Evolutionary conservation across 2,888 invertebrate species (phyloP).

Genomic region (Drosophila leonis): DNA sequence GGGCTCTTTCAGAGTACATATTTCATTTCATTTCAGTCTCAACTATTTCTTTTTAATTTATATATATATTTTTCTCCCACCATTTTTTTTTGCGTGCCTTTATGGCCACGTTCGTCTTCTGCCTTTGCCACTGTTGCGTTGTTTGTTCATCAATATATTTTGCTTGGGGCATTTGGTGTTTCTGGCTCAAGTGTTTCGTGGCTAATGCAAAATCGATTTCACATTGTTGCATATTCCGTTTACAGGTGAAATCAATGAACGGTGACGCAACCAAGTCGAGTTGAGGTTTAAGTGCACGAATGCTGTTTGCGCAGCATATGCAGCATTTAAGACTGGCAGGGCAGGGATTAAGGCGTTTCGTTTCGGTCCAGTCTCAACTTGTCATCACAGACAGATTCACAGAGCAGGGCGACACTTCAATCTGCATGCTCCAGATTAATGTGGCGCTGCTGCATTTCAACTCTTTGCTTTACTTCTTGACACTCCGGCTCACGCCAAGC

Average conservation of each 20-base stretch:
- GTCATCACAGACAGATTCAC: slow-evolving; percentile 12
- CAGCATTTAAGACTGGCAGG: slow-evolving; percentile 6
- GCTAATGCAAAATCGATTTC: slow-evolving; percentile 74
- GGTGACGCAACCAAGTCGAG: slow-evolving; percentile 19
- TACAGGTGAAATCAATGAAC: slow-evolving; percentile 44
- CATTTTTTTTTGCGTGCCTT: background rate
- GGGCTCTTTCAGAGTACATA: background rate
- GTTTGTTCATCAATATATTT: slow-evolving; percentile 26
- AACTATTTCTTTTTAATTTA: slow-evolving; percentile 17
- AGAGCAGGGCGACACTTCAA: slow-evolving; percentile 64
- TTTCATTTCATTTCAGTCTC: slow-evolving; percentile 36
- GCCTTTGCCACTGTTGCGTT: slow-evolving; percentile 13
- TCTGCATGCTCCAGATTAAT: slow-evolving; percentile 77
- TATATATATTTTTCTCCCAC: slow-evolving; percentile 13
- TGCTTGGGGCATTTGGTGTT: slow-evolving; percentile 43
- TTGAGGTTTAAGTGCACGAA: background rate
- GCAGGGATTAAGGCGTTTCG: slow-evolving; percentile 21
- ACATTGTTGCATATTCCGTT: slow-evolving; percentile 68
- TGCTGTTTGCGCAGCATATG: slow-evolving; percentile 14
- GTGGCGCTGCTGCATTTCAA: slow-evolving; percentile 67
- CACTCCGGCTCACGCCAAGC: slow-evolving; percentile 28
- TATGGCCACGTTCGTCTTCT: slow-evolving; percentile 1
- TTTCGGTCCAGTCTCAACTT: slow-evolving; percentile 14
- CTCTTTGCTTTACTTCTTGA: slow-evolving; percentile 45
- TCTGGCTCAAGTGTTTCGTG: slow-evolving; percentile 59